Base-by-base conservation (phyloP, 2,113 vertebrate genomes). In the Nannospalax galili region DNA sequence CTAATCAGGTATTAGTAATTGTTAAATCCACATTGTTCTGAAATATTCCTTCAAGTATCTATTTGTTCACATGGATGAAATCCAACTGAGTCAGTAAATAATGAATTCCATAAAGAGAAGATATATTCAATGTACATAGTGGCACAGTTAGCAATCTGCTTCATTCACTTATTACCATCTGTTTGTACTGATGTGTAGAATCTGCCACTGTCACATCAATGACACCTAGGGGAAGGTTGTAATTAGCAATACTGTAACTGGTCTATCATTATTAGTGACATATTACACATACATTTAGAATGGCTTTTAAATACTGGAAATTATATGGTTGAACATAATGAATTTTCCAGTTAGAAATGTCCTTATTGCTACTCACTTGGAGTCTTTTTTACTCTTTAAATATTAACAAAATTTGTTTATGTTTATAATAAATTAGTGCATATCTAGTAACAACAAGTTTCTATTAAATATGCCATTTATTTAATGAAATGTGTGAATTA, bases 81-180 rank as follows among this genome's bases (percentile, higher is more conserved):
- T 92, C 84, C 22, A 58, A 84, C 37, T 56, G 84, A 95, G 67
- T 94, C 77, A 93, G 65, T 95, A 82, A 78, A 64, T 96, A 48
- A 70, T 81, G 67, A 84, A 82, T 92, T 93, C 84, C 26, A 56
- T 95, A 88, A 93, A 92, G n/a, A 91, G 26, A 93, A 94, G 40
- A 90, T 56, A 90, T 16, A 52, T 42, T 37, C 73, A 78, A 9
- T 91, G 26, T 94, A 84, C 64, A 35, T 72, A 20, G 24, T 78
- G 26, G 12, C 60, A 65, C 22, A 69, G n/a, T 11, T 69, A 81
- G 94, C 81, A 88, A 48, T 92, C 84, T 95, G 93, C 26, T 96
- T 90, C 80, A 58, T 93, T 97, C 56, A 78, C 74, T 85, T 96
- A 95, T 95, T 90, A 75, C 88, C 90, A 96, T 95, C 93, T 96